Evolutionary conservation across 2,888 invertebrate genomes (phyloP), one percentile per base, ranked within the genome.

Genomic region (Lasioglossum vierecki): DNA sequence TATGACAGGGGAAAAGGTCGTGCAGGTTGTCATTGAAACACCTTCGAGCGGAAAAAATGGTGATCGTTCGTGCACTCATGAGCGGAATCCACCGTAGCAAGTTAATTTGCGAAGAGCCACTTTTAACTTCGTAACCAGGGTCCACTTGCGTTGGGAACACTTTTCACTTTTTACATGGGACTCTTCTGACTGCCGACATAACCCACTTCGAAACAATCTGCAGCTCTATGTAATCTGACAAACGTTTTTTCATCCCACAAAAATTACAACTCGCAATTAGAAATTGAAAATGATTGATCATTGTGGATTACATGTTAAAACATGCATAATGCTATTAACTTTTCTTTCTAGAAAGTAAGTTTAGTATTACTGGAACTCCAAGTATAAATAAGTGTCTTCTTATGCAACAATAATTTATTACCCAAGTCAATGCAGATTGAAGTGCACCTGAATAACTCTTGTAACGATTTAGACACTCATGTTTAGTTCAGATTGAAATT

Each of bases 71-170:
- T 77, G 78, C 87, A 73, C 44, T 74, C 79, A 75, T 78, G 63
- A 44, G 39, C 76, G 70, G 46, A 71, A 78, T 68, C 77, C 79
- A 72, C 71, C 53, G 73, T 73, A 80, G 78, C 81, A 84, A 86
- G 82, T 88, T 83, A 87, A 84, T 86, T 86, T 66, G 66, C 76
- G 79, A 76, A 83, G 76, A 72, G 79, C 13, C 79, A 66, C 83
- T 80, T 76, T 68, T 53, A 76, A 72, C 83, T 71, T 44, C 63
- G 75, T 35, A 30, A n/a, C 60, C 11, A 18, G 53, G 35, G 77
- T 70, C 44, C 35, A 63, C 63, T 35, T 30, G 39, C 73, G 26
- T 46, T 8, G 4, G 15, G 44, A 71, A 76, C 79, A 79, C 60
- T 81, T 71, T 53, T 79, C 84, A 60, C 53, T 68, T 44, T 71